Conservation (phyloP, 2,797 vertebrate genomes). For the Ctenopoma kingsleyae region DNA sequence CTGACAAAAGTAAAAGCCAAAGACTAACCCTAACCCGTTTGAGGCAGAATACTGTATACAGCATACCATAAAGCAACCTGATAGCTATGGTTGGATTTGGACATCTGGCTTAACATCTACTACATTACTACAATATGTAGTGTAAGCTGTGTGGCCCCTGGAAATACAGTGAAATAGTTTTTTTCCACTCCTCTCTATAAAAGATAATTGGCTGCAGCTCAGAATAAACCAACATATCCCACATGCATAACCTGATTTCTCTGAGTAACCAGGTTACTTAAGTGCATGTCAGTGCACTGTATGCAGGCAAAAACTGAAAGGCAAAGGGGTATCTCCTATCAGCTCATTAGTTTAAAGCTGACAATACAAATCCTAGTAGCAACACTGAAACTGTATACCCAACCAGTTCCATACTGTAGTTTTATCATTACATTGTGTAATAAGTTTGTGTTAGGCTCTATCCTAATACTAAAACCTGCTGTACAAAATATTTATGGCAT, state of each 20-base stretch:
- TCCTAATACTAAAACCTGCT: not conserved
- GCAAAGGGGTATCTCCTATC: constrained; percentile 65
- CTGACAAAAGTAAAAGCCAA: constrained; percentile 49
- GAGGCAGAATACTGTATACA: constrained; percentile 54
- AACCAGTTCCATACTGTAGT: constrained; percentile 3
- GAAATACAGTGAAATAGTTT: constrained; percentile 60
- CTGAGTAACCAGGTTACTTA: too few species aligned
- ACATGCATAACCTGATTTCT: too few species aligned
- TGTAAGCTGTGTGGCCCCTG: constrained; percentile 62
- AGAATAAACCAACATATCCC: constrained; percentile 23
- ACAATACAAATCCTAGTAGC: constrained; percentile 54
- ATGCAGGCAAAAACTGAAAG: constrained; percentile 61
- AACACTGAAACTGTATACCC: constrained; percentile 28
- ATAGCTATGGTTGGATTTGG: constrained; percentile 70
- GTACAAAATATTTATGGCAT: too few species aligned
- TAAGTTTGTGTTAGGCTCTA: not conserved
- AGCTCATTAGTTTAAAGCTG: constrained; percentile 71
- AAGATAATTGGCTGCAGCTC: constrained; percentile 43
- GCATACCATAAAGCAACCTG: constrained; percentile 64
- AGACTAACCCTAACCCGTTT: constrained; percentile 50
- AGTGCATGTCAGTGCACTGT: constrained; percentile 3
- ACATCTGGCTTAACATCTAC: constrained; percentile 57
- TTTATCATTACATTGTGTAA: constrained; percentile 12
- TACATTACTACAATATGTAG: constrained; percentile 49
- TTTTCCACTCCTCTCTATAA: constrained; percentile 61